Evolutionary conservation across 2,888 invertebrate genomes (phyloP).

Genomic region (Tenthredo notha): DNA sequence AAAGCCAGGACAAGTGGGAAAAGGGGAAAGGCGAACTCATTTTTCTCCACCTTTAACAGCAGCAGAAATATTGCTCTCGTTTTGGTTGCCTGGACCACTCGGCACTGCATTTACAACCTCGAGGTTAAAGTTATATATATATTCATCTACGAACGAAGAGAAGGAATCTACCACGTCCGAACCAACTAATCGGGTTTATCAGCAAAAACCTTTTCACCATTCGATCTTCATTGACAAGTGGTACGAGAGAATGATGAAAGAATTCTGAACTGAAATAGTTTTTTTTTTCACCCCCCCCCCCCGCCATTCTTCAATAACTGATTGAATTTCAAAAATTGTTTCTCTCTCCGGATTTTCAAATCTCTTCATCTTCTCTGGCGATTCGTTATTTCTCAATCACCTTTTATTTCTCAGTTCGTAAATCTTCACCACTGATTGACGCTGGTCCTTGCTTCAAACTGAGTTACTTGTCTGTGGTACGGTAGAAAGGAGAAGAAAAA

Average conservation of each 20-base stretch:
- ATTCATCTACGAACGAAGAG: neutral
- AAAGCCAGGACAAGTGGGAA: neutral
- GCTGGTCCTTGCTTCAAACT: constrained; percentile 13
- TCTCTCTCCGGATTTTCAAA: neutral
- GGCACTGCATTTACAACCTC: constrained; percentile 39
- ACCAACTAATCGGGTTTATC: neutral
- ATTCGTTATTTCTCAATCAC: constrained; percentile 7
- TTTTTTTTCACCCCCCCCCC: neutral
- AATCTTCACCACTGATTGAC: constrained; percentile 24
- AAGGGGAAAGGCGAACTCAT: constrained; percentile 4
- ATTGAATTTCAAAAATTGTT: neutral
- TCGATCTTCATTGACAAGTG: neutral
- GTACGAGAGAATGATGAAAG: neutral
- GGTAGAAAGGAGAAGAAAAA: neutral
- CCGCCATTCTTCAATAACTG: neutral
- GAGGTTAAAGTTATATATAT: neutral
- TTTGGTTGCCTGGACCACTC: constrained; percentile 24
- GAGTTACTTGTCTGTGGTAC: neutral
- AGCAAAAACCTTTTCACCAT: neutral
- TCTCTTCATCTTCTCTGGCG: neutral
- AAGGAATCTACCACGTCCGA: neutral
- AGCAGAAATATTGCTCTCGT: constrained; percentile 32
- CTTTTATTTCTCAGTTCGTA: constrained; percentile 12
- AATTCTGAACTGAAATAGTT: neutral
- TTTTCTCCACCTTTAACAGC: constrained; percentile 21